These are phyloP conservation scores for Nomada fabriciana DNA, from an alignment of 2,888 invertebrate species.

Conservation along the genomic window DNA sequence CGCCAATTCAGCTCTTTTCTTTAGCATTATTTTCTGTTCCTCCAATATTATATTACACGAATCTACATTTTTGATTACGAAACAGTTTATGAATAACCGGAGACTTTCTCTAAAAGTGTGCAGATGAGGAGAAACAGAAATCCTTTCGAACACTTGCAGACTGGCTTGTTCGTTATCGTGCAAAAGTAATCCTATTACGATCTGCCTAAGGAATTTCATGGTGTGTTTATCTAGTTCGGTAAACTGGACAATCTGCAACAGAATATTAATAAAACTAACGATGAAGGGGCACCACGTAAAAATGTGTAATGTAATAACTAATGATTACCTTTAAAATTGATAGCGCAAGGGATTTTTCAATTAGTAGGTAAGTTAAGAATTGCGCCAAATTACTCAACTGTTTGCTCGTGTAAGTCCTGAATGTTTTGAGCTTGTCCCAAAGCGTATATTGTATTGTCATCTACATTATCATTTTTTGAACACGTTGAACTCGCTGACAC, in stretches of 20 bases:
- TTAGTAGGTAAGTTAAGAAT: constrained; percentile 91
- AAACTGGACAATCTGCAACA: constrained; percentile 92
- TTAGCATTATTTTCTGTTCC: constrained; percentile 85
- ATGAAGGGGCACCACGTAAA: too few relatives aligned
- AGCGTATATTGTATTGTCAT: constrained; percentile 94
- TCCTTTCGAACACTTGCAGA: constrained; percentile 89
- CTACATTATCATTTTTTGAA: constrained; percentile 84
- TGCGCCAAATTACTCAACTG: constrained; percentile 91
- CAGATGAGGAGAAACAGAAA: constrained; percentile 90
- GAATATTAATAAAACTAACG: not conserved
- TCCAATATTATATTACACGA: constrained; percentile 79
- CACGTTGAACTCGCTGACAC: not conserved
- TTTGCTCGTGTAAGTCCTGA: constrained; percentile 87
- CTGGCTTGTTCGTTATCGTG: constrained; percentile 87
- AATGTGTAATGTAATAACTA: too few relatives aligned
- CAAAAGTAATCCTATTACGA: constrained; percentile 90
- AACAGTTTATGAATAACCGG: constrained; percentile 94
- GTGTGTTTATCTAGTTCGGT: constrained; percentile 92
- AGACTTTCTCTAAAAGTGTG: constrained; percentile 93
- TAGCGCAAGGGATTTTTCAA: constrained; percentile 91
- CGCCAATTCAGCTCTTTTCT: constrained; percentile 87
- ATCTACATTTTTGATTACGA: constrained; percentile 89
- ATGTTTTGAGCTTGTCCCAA: constrained; percentile 96
- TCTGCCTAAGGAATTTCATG: constrained; percentile 92
- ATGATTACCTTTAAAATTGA: constrained; percentile 92